A percentile compares a stretch with the other conserved stretches of the same genome.
Conservation (phyloP, 2,797 vertebrate genomes). For the Bradypus variegatus region DNA sequence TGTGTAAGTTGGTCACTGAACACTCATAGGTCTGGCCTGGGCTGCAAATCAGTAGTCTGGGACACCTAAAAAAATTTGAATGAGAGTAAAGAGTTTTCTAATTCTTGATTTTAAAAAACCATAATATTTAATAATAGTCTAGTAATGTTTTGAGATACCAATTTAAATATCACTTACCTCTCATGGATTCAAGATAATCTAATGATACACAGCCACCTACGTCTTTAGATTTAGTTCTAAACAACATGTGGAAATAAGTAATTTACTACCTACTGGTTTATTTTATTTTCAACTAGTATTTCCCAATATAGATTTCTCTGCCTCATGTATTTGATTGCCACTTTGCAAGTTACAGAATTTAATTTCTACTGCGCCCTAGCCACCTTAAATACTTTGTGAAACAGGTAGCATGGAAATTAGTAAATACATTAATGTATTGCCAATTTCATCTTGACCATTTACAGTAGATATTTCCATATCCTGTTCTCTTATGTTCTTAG, state of each 20-base stretch:
- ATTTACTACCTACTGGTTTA: not conserved
- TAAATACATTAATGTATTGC: not conserved
- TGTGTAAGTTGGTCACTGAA: not conserved
- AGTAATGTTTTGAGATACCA: slow-evolving; percentile 7
- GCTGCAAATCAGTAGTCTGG: not conserved
- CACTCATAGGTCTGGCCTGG: not conserved
- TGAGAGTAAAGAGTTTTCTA: not conserved
- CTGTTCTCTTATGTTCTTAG: not conserved
- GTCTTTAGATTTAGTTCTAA: not conserved
- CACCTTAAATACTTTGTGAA: slow-evolving; percentile 17
- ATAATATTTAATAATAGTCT: slow-evolving; percentile 10
- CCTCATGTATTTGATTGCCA: slow-evolving; percentile 7
- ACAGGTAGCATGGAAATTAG: not conserved
- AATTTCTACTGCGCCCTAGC: not conserved
- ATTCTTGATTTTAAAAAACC: slow-evolving; percentile 25
- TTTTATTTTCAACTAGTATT: slow-evolving; percentile 15
- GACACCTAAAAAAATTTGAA: not conserved
- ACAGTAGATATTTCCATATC: not conserved
- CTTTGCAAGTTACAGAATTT: slow-evolving; percentile 22
- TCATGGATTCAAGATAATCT: not conserved
- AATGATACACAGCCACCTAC: not conserved
- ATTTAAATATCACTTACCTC: not conserved
- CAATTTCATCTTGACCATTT: not conserved
- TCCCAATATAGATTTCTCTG: slow-evolving; percentile 16
- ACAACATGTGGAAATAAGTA: not conserved